These are phyloP conservation scores for Xiphorhynchus erythropygius DNA, from an alignment of 2,797 vertebrate species.

Conservation along the genomic window DNA sequence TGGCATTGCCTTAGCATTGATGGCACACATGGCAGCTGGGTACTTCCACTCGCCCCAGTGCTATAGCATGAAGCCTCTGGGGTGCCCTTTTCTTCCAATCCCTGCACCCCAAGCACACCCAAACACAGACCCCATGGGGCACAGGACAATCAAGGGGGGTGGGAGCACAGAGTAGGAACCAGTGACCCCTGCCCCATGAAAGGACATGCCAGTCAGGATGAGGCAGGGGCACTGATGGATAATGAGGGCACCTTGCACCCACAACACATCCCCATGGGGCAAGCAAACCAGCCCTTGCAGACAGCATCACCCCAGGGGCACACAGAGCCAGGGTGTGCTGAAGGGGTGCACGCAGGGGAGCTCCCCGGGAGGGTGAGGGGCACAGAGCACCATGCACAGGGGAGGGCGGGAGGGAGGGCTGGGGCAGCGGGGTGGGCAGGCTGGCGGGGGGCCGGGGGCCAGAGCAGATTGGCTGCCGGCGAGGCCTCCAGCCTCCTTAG, in stretches of 20 bases:
- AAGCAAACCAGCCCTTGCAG: neutral
- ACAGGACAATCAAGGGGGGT: accelerated
- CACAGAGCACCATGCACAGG: neutral
- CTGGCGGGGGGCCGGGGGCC: neutral
- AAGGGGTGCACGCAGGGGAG: accelerated
- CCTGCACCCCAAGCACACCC: neutral
- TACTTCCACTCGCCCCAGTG: neutral
- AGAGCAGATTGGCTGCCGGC: slow-evolving; percentile 52
- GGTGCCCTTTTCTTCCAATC: neutral
- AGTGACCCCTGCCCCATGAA: no score
- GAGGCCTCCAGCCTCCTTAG: slow-evolving; percentile 16
- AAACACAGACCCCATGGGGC: neutral
- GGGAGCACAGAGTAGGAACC: neutral
- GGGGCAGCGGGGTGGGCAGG: neutral
- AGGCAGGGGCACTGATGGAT: neutral
- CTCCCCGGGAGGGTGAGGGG: neutral
- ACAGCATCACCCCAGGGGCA: neutral
- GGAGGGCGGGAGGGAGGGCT: neutral
- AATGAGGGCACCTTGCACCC: accelerated
- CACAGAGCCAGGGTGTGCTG: neutral
- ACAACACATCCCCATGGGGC: accelerated
- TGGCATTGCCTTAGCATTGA: accelerated
- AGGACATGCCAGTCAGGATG: accelerated
- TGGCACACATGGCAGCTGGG: neutral
- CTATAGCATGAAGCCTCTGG: neutral